A percentile compares a stretch with the other conserved stretches of the same genome.
These are phyloP conservation scores for Holothuria leucospilota DNA, from an alignment of 53 echinoderm and acorn worm species.

Conservation along the genomic window DNA sequence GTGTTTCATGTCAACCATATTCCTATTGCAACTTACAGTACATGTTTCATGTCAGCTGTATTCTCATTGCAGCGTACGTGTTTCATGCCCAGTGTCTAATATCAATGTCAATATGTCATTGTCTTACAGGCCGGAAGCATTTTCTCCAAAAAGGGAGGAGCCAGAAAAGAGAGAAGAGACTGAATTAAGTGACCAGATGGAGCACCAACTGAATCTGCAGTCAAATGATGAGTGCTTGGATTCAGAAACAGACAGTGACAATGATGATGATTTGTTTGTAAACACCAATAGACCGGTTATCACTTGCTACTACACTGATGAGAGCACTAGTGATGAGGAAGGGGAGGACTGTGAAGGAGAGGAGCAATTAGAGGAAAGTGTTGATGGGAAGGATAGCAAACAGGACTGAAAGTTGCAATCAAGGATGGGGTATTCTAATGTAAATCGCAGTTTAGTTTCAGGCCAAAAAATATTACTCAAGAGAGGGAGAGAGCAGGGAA, in stretches of 20 bases:
- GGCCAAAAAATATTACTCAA: too few species aligned
- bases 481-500: too few species aligned
- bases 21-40: too few species aligned
- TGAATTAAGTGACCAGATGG: constrained; percentile 16
- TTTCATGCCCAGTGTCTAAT: too few species aligned
- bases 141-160: constrained; percentile 29
- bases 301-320: constrained; percentile 78
- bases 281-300: constrained; percentile 90
- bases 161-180: not conserved
- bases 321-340: constrained; percentile 68
- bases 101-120: not conserved
- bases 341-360: constrained; percentile 67
- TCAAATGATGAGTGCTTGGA: constrained; percentile 39
- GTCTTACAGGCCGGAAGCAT: constrained; percentile 66
- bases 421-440: not conserved
- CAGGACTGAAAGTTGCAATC: constrained; percentile 25
- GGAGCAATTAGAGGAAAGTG: constrained; percentile 17
- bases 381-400: constrained; percentile 1
- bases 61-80: too few species aligned
- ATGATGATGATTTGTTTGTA: constrained; percentile 88
- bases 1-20: too few species aligned
- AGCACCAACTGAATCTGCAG: not conserved
- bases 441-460: not conserved
- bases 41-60: too few species aligned
- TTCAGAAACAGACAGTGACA: constrained; percentile 57